Conservation (phyloP, 2,888 invertebrate species). For the Epinotia demarniana region DNA sequence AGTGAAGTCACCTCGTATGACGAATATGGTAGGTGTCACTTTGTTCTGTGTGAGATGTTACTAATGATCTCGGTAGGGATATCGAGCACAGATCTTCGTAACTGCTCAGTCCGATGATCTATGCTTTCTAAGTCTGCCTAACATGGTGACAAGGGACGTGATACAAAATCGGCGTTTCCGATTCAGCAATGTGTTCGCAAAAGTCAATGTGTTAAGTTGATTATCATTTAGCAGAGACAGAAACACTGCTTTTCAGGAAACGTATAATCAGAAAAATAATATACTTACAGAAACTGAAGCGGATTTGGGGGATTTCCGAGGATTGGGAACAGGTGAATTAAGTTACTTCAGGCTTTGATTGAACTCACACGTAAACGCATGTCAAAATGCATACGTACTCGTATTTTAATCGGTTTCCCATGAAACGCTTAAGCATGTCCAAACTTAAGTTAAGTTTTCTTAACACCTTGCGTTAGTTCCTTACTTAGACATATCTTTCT, state of each 20-base stretch:
- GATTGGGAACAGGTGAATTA: conserved; percentile 49
- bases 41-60: neutral
- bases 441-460: neutral
- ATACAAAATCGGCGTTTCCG: no score
- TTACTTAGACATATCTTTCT: neutral
- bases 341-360: neutral
- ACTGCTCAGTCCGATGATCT: neutral
- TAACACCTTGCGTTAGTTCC: neutral
- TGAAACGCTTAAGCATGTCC: neutral
- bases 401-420: neutral
- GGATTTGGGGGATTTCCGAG: conserved; percentile 60
- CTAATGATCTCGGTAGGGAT: neutral
- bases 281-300: conserved; percentile 56
- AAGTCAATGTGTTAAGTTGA: neutral
- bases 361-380: neutral
- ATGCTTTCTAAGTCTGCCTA: neutral
- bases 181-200: neutral
- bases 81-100: neutral
- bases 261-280: neutral
- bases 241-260: neutral
- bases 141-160: no score
- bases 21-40: conserved; percentile 62
- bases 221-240: neutral
- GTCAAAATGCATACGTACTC: neutral
- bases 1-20: conserved; percentile 71